Evolutionary conservation across 2,113 vertebrate genomes (phyloP), one percentile per base, ranked within the genome.

Genomic region (Amblyornis subalaris): DNA sequence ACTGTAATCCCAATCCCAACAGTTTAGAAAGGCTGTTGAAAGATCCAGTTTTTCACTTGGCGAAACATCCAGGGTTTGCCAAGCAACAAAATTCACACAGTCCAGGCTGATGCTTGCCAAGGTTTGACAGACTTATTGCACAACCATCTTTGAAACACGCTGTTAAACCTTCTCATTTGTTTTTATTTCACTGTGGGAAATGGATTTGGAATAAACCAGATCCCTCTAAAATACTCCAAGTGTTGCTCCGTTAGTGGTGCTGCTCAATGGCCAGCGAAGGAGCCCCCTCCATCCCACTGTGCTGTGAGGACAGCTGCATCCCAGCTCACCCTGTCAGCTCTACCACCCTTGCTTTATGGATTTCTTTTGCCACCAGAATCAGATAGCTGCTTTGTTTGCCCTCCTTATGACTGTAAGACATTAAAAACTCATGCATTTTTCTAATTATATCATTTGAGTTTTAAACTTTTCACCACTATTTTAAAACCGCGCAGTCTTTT

Each of bases 261-360:
- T 42, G 17, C 1, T 1, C 29, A 35, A 24, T 1, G 45, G 35
- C n/a, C 7, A 21, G 12, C 0, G 0, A 89, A 53, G 51, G 50
- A 85, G 2, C 15, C 21, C 36, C 10, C 25, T 62, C 35, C 36
- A 2, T 9, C 38, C 53, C 18, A 2, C 35, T 3, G 7, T 5
- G 0, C 18, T 16, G 21, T 2, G 4, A 55, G 70, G 48, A 23
- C 24, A 42, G 44, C 35, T 80, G 2, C 8, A 5, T 35, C 21
- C 44, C 61, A 31, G 33, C 3, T 72, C 54, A n/a, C 40, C 57
- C 82, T 9, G 2, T 24, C 75, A 81, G 42, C 61, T 81, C 80
- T 38, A 2, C 40, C 6, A 1, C 7, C 18, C 10, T 1, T 1
- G 15, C 42, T 64, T 66, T 48, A 61, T 5, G 1, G 47, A 44